Base-by-base conservation (phyloP, 2,113 vertebrate genomes). In the Triplophysa rosa region DNA sequence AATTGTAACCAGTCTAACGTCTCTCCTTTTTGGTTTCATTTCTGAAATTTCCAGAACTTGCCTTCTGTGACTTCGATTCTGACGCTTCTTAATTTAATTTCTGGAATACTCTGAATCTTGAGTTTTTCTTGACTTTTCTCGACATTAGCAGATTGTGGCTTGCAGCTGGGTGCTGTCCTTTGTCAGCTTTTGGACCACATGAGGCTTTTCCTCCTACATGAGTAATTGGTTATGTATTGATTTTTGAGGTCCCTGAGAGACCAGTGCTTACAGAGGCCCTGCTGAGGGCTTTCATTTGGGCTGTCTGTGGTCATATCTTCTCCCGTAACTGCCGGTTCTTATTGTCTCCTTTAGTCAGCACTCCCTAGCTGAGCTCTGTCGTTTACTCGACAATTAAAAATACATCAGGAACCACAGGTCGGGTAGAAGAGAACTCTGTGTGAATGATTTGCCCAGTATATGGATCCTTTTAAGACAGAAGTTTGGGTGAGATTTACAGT, bases 211-310 rank as follows among this genome's bases (percentile, higher is more conserved):
- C 58, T 54, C 70, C 49, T 59, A 69, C 54, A 79, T 80, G n/a
- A 90, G 82, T 85, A 80, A 87, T 89, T 84, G 78, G 87, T 89
- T 81, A n/a, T 45, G 71, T 82, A 84, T 87, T 87, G 83, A 87
- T 85, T 85, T 65, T 66, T 59, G 58, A 24, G 80, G 72, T 63
- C 83, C 26, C 24, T 4, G 74, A 69, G 66, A 47, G 21, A 70
- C 37, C 37, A 58, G 11, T 23, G 12, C 40, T 63, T n/a, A 40
- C n/a, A 47, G 33, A 67, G 87, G 77, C 78, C 75, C 81, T 33
- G 52, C 24, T 80, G 16, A 74, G 40, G 58, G 72, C 37, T 74
- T 63, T 63, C 58, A 47, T 74, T 74, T 47, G 40, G 23, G 40
- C 23, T 74, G 61, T 74, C 37, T 84, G 72, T 87, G 69, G 86